Base-by-base conservation (phyloP, 2,888 invertebrate genomes). In the Agriopis marginaria region DNA sequence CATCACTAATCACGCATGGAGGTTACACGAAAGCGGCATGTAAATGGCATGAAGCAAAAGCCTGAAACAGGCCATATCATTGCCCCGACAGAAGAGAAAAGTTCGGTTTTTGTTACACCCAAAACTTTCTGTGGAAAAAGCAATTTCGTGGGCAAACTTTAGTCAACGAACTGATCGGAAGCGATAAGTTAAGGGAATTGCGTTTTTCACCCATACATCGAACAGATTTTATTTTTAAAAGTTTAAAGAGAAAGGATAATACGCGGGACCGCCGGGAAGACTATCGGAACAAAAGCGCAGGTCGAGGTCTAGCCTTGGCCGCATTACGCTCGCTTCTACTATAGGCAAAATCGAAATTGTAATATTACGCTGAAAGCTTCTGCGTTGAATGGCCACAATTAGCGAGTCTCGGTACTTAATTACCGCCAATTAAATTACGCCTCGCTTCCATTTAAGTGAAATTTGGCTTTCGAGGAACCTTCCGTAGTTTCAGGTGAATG, bases 281-380 rank as follows among this genome's bases (percentile, higher is more conserved):
- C 79, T 78, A 79, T 74, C 78, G 70, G 79, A 82, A 89, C 87
- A 90, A 91, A 90, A 86, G 88, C 86, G 68, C 79, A 85, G 89
- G 90, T 88, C 92, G 89, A 87, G 89, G 87, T 81, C 81, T 88
- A 83, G 83, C 92, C 93, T 93, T 93, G 93, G 86, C 92, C 92
- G 89, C 74, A 79, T 81, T 82, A 67, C 59, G 69, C 66, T 73
- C 80, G 75, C 75, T 78, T 73, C 77, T 78, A 82, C 79, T 78
- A 80, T 74, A 47, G 74, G 76, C 73, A 74, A 79, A 82, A 86
- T 83, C 79, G 78, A 84, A 85, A 86, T 80, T 82, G 81, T 84
- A 84, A 85, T 83, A 85, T 79, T 79, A 79, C 76, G 63, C 44
- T 74, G 75, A 82, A 81, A 80, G 78, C 78, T 79, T 77, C 81